Evolutionary conservation across 2,888 invertebrate species (phyloP), one percentile per base, ranked within the genome.

Genomic region (Ennomos erosarius): DNA sequence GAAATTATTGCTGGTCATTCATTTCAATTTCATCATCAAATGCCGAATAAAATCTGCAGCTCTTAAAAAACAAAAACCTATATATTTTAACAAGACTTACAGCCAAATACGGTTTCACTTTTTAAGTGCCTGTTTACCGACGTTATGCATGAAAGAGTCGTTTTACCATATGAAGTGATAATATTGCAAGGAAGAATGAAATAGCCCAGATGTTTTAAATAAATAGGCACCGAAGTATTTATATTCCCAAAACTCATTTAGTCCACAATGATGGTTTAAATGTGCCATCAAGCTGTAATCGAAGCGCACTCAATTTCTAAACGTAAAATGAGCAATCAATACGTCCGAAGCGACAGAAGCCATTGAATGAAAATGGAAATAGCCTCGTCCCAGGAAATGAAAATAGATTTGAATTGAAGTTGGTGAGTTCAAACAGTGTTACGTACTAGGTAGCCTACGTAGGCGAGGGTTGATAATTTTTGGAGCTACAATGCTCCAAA

Each of bases 361-460:
- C 69, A 71, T 76, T 53, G 39, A 53, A 73, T 77, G 71, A 71
- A 77, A 77, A 74, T 75, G 77, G 74, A 76, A 76, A 77, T 76
- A 69, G 73, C 73, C 73, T 74, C 68, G 59, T 62, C 62, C 60
- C 68, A 70, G 77, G 76, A 75, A 76, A 75, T 76, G 76, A 73
- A 75, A 76, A 76, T 75, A 76, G 76, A 76, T 73, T 76, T 72
- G 70, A 70, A 76, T 74, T 71, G 73, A 71, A 73, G 71, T 73
- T 74, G 72, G 67, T 65, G 66, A 71, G 75, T 75, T 76, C 75
- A 75, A 72, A 72, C 75, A 68, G 13, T 16, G 38, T n/a, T 39
- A 26, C 5, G 0, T 26, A 26, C 33, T 9, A 12, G 6, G 16
- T 33, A 16, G 16, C 16, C 35, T 35, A 42, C 10, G n/a, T 63